A percentile compares a stretch with the other conserved stretches of the same genome.
These are phyloP conservation scores for Geopemphigus sp. DNA, from an alignment of 1,140 invertebrate species.

Conservation along the genomic window DNA sequence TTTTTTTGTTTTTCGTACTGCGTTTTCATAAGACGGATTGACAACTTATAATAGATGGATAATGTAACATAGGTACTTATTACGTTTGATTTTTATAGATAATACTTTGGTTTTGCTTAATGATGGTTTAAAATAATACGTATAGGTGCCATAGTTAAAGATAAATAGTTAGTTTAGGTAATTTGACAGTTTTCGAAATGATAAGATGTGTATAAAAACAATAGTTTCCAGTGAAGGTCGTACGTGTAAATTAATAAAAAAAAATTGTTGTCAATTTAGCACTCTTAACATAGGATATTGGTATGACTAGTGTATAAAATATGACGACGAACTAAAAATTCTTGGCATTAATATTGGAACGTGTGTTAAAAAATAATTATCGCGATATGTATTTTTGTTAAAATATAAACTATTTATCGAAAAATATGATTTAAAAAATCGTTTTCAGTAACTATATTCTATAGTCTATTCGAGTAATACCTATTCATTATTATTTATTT, in stretches of 20 bases:
- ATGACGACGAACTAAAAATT: constrained; percentile 15
- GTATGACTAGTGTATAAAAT: not conserved
- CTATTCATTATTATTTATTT: too few relatives aligned
- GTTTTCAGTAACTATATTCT: not conserved
- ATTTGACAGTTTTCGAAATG: constrained; percentile 14
- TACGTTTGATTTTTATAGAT: not conserved
- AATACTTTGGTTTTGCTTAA: not conserved
- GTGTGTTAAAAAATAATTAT: not conserved
- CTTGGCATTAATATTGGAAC: constrained; percentile 3
- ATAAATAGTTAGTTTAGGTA: not conserved
- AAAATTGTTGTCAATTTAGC: constrained; percentile 15
- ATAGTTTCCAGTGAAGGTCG: constrained; percentile 41
- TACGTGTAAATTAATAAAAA: constrained; percentile 34
- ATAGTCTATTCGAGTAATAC: too few relatives aligned
- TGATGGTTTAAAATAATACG: not conserved
- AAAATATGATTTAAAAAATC: not conserved
- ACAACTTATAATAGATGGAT: not conserved
- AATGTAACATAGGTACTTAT: not conserved
- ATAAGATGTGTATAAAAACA: constrained; percentile 31
- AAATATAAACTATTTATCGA: not conserved
- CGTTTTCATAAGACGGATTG: not conserved
- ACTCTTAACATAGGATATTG: not conserved
- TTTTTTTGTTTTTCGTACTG: constrained; percentile 5
- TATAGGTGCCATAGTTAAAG: not conserved
- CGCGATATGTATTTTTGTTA: not conserved